A percentile compares a stretch with the other conserved stretches of the same genome.
These are phyloP conservation scores for Catajapyx aquilonaris DNA, from an alignment of 1,140 invertebrate species.

Conservation along the genomic window DNA sequence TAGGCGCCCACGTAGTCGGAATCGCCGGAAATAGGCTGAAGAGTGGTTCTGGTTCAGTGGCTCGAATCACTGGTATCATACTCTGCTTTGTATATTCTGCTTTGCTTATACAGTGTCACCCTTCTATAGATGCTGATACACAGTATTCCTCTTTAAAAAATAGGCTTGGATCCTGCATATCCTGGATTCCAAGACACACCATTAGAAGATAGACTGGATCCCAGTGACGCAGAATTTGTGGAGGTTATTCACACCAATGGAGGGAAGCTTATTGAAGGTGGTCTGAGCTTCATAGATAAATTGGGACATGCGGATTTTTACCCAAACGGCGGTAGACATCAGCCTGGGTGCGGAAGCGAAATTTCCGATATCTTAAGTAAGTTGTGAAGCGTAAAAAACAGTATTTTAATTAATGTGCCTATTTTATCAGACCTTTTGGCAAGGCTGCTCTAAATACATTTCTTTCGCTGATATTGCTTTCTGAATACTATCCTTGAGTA, in stretches of 20 bases:
- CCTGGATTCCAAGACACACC: conserved; percentile 31
- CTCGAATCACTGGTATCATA: conserved; percentile 32
- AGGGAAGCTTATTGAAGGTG: conserved; percentile 29
- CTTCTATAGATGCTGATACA: background rate
- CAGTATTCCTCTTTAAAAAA: no score
- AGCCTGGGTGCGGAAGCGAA: conserved; percentile 30
- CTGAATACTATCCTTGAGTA: no score
- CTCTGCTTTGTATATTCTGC: conserved; percentile 1
- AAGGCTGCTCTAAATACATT: no score
- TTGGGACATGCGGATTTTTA: conserved; percentile 38
- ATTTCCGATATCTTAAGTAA: no score
- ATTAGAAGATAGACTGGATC: conserved; percentile 31
- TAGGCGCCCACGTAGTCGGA: conserved; percentile 40
- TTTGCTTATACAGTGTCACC: background rate
- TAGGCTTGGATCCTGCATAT: conserved; percentile 35
- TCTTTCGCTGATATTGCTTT: no score
- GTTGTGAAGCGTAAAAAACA: no score
- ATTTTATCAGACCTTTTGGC: no score
- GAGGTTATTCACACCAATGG: conserved; percentile 47
- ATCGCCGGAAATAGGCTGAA: conserved; percentile 28
- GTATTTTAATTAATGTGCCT: no score
- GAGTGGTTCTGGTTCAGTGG: conserved; percentile 24
- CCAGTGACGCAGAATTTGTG: conserved; percentile 38
- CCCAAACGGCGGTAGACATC: conserved; percentile 33
- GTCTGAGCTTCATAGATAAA: no score